Evolutionary conservation across 2,797 vertebrate genomes (phyloP).

Genomic region (Muscicapa comitata): DNA sequence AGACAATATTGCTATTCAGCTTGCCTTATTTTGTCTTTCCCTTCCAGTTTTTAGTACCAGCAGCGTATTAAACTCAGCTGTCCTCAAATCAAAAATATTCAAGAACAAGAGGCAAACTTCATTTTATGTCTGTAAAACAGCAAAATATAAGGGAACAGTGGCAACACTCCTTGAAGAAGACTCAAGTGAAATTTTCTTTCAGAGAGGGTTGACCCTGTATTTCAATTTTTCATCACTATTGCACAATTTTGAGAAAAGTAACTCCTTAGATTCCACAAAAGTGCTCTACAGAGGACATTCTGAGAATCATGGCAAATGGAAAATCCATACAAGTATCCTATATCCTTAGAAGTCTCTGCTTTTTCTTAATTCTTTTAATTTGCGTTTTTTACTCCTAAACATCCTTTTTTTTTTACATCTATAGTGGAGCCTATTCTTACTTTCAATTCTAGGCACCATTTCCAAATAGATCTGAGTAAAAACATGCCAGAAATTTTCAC

Average conservation of each 20-base stretch:
- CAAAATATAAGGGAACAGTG: background rate
- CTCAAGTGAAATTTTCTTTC: background rate
- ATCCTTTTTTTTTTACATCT: background rate
- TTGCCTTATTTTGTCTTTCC: background rate
- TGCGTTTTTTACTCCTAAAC: background rate
- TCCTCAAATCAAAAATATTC: background rate
- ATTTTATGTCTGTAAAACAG: background rate
- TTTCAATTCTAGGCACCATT: background rate
- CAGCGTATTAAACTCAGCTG: background rate
- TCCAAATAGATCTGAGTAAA: background rate
- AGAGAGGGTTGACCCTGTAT: background rate
- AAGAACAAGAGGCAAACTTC: background rate
- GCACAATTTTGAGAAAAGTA: background rate
- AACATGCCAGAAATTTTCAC: background rate
- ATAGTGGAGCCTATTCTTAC: background rate
- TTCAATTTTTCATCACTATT: conserved; percentile 9
- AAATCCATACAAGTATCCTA: background rate
- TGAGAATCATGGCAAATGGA: background rate
- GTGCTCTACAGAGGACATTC: background rate
- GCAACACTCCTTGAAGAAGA: background rate
- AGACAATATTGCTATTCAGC: background rate
- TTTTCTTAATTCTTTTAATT: background rate
- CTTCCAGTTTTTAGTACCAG: background rate
- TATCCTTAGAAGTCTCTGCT: background rate
- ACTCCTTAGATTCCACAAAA: background rate